Base-by-base conservation (phyloP, 2,888 invertebrate species). In the Leptothorax acervorum region DNA sequence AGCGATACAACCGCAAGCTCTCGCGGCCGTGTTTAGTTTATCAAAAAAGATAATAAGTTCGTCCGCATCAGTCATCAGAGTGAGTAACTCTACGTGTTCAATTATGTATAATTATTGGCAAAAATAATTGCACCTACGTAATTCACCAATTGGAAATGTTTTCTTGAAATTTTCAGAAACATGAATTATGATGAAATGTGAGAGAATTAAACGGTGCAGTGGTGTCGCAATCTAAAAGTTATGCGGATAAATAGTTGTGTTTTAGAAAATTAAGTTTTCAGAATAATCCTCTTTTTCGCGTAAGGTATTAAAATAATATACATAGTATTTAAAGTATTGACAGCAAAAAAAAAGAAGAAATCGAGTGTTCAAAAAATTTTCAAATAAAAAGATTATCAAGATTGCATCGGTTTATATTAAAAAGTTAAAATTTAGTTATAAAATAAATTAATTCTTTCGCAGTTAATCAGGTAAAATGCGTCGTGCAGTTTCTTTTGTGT, bases 31-130 rank as follows among this genome's bases (percentile, higher is more conserved):
- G n/a, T 79, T 57, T 31, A n/a, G 11, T 35, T 23, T 18, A 11
- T 65, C 23, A n/a, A 12, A 53, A 70, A 68, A n/a, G 23, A 62
- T 35, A 83, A 18, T 18, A 35, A 68, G 11, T n/a, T 28, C 62
- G n/a, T 66, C 35, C 66, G 18, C 35, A 28, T 39, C 74, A 74
- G 35, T 42, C 18, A 51, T 68, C 15, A 15, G 28, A 4, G 68
- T 76, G 51, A 85, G 48, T 85, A 70, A 62, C 12, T 35, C 2
- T n/a, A 9, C 23, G 23, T 23, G 23, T 63, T n/a, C 15, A 35
- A 60, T 74, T 74, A 35, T 31, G 39, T 85, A 39, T 63, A 55
- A 83, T 75, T 82, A 82, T 82, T 76, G 55, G 48, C n/a, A 45
- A 53, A 23, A 45, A 79, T 45, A 45, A 79, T 45, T 31, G 18